Conservation (phyloP, 2,797 vertebrate genomes). For the Periophthalmus magnuspinnatus region DNA sequence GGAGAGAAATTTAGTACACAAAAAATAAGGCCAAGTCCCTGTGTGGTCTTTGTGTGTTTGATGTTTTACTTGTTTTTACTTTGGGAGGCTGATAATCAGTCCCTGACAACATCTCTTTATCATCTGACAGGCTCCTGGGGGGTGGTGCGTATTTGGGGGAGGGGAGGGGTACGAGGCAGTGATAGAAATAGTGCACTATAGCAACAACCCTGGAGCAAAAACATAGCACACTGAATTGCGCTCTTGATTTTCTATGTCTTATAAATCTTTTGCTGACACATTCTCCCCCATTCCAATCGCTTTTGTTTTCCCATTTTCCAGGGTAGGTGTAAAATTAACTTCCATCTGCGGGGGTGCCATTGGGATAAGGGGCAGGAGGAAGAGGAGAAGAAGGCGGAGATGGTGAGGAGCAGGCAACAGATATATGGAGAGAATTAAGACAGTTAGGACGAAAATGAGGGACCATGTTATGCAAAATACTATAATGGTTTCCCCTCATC, state of each 20-base stretch:
- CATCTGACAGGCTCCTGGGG: conserved; percentile 67
- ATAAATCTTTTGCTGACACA: conserved; percentile 78
- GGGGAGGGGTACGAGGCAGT: conserved; percentile 30
- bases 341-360: conserved; percentile 49
- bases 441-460: background rate
- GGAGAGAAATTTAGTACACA: conserved; percentile 24
- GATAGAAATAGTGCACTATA: conserved; percentile 52
- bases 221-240: conserved; percentile 62
- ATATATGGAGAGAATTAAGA: background rate
- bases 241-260: conserved; percentile 66
- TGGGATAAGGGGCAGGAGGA: conserved; percentile 47
- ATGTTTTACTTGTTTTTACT: conserved; percentile 67
- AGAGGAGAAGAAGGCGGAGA: conserved; percentile 2
- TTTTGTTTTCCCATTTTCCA: conserved; percentile 52
- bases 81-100: conserved; percentile 72
- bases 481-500: no score
- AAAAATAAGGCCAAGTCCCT: conserved; percentile 60
- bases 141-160: conserved; percentile 13
- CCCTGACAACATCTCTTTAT: conserved; percentile 71
- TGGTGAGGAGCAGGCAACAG: background rate
- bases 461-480: background rate
- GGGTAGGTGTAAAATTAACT: conserved; percentile 59
- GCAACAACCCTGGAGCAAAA: conserved; percentile 69
- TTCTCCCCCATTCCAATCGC: conserved; percentile 31
- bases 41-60: conserved; percentile 62